A percentile compares a stretch with the other conserved stretches of the same genome.
Evolutionary conservation across 2,888 invertebrate genomes (phyloP).

Genomic region (Alloplasta piceator): DNA sequence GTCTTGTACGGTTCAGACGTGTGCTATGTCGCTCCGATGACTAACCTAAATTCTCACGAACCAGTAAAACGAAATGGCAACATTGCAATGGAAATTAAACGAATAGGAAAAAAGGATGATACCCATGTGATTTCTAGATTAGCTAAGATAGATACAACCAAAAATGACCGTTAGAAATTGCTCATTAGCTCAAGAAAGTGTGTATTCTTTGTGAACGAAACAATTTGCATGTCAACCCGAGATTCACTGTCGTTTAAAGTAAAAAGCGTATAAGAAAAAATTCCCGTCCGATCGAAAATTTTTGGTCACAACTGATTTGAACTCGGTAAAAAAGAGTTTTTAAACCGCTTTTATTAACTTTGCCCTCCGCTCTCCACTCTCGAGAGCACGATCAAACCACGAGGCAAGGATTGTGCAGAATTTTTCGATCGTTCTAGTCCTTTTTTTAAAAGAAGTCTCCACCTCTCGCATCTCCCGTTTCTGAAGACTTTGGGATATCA

Average conservation of each 20-base stretch:
- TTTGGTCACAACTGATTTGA: constrained; percentile 16
- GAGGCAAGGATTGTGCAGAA: constrained; percentile 50
- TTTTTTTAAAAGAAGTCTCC: constrained; percentile 12
- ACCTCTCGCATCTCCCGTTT: background rate
- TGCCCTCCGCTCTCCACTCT: constrained; percentile 13
- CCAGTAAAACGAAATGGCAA: constrained; percentile 23
- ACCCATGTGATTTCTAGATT: too few species aligned
- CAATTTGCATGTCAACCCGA: background rate
- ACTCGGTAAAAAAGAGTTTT: constrained; percentile 33
- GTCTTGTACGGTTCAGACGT: too few species aligned
- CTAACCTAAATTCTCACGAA: constrained; percentile 57
- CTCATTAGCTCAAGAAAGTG: background rate
- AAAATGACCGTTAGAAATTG: too few species aligned
- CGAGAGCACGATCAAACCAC: background rate
- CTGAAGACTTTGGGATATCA: background rate
- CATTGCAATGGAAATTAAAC: constrained; percentile 41
- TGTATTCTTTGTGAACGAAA: background rate
- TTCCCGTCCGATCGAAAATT: too few species aligned
- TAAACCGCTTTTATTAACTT: constrained; percentile 34
- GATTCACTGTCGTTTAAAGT: background rate
- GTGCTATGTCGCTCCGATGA: too few species aligned
- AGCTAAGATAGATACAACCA: too few species aligned
- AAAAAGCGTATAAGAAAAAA: background rate
- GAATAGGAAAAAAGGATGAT: constrained; percentile 33
- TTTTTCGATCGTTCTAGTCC: constrained; percentile 57